Evolutionary conservation across 2,797 vertebrate genomes (phyloP), one percentile per base, ranked within the genome.

Genomic region (Protosalanx chinensis): DNA sequence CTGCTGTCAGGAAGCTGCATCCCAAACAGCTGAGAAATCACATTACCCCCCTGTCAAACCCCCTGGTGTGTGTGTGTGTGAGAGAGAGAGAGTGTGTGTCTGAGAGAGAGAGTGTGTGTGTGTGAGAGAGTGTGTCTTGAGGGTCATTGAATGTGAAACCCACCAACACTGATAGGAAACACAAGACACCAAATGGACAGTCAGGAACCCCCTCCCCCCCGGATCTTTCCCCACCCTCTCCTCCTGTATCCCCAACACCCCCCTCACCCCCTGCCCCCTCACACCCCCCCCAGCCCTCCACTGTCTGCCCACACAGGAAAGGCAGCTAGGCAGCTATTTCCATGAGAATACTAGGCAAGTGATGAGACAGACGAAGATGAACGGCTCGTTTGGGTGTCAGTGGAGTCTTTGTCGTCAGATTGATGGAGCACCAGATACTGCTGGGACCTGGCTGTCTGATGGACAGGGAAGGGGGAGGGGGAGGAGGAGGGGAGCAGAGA

Each of bases 281-380:
- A n/a, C n/a, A n/a, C 15, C 61, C 8, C 10, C 81, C 82, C 78
- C 81, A 79, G 76, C 88, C 83, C 79, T 71, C 2, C 49, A 68
- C 77, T 73, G 76, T 76, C 80, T 76, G 27, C 60, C 80, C 78
- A 73, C 78, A 73, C 78, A 76, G 87, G 82, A 86, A 85, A 86
- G 81, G 68, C 60, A 27, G 23, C 71, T 73, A 86, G 81, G 68
- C 60, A 27, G 23, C 71, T 73, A 89, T 94, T 94, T 93, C 89
- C 89, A 84, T 93, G 81, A 90, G 91, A 94, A 93, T 91, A 88
- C 85, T 86, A 91, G 92, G 88, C n/a, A 92, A 92, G 87, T 89
- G 89, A 89, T 89, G 82, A 81, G 90, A 91, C 91, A 93, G 88
- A 92, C 92, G 90, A 93, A 93, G 93, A 94, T 91, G 80, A 92